Evolutionary conservation across 2,113 vertebrate species (phyloP).

Genomic region (Cynocephalus volans): DNA sequence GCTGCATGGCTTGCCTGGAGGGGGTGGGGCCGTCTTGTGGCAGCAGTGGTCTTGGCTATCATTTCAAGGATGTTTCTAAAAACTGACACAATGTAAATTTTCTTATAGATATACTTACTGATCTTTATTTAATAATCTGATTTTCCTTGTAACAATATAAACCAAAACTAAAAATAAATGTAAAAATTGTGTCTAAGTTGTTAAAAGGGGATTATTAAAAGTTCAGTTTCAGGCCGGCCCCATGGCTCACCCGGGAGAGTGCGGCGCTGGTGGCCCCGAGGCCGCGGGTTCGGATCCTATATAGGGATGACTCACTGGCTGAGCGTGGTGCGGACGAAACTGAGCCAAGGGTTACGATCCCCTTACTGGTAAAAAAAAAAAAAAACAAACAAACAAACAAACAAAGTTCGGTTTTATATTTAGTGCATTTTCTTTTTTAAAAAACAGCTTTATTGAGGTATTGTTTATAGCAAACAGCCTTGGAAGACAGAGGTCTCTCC

Average conservation of each 20-base stretch:
- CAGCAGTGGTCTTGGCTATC: background rate
- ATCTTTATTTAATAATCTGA: constrained; percentile 34
- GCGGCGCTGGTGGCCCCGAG: no score
- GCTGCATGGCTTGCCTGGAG: no score
- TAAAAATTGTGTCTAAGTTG: background rate
- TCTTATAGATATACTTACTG: background rate
- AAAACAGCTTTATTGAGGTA: no score
- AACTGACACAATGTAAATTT: background rate
- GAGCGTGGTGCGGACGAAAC: no score
- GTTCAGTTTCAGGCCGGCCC: background rate
- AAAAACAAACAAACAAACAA: no score
- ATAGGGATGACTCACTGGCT: no score
- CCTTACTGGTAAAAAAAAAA: no score
- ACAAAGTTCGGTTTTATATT: background rate
- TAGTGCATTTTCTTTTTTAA: no score
- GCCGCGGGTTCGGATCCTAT: no score
- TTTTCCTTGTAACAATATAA: background rate
- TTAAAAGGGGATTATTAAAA: background rate
- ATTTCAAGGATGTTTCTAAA: background rate
- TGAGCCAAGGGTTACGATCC: no score
- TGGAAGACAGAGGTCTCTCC: background rate
- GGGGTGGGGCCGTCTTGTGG: background rate
- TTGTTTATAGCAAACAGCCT: no score
- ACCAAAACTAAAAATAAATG: background rate
- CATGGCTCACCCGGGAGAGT: no score